Evolutionary conservation across 2,797 vertebrate species (phyloP).

Genomic region (Leucoraja ocellata): DNA sequence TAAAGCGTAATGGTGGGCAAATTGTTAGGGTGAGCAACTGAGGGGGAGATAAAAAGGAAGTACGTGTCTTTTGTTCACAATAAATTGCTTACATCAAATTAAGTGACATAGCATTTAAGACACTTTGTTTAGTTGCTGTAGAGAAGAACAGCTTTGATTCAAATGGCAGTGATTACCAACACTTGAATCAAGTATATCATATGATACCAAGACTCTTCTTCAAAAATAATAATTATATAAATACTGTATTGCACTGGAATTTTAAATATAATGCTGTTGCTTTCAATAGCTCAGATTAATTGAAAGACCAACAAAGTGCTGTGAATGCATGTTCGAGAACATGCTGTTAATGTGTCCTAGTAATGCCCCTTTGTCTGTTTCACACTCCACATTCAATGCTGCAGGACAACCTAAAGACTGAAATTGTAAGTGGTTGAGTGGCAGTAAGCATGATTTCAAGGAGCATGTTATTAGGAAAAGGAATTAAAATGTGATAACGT

Average conservation of each 20-base stretch:
- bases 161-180: constrained; percentile 39
- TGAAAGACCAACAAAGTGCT: background rate
- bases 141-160: constrained; percentile 40
- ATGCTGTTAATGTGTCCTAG: background rate
- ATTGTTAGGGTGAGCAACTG: constrained; percentile 39
- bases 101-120: constrained; percentile 11
- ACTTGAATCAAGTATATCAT: constrained; percentile 36
- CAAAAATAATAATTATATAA: constrained; percentile 8
- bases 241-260: background rate
- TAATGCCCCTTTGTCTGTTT: constrained; percentile 45
- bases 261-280: background rate
- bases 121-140: background rate
- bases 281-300: background rate
- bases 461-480: constrained; percentile 42
- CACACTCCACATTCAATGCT: constrained; percentile 15
- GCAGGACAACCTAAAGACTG: background rate
- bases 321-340: background rate
- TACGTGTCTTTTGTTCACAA: constrained; percentile 34
- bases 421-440: constrained; percentile 23
- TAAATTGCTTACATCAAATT: constrained; percentile 34
- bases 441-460: constrained; percentile 40
- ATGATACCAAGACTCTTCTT: constrained; percentile 14
- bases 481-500: background rate
- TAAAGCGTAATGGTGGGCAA: constrained; percentile 48
- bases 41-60: constrained; percentile 25